Evolutionary conservation across 2,888 invertebrate species (phyloP).

Genomic region (Tipula confusa): DNA sequence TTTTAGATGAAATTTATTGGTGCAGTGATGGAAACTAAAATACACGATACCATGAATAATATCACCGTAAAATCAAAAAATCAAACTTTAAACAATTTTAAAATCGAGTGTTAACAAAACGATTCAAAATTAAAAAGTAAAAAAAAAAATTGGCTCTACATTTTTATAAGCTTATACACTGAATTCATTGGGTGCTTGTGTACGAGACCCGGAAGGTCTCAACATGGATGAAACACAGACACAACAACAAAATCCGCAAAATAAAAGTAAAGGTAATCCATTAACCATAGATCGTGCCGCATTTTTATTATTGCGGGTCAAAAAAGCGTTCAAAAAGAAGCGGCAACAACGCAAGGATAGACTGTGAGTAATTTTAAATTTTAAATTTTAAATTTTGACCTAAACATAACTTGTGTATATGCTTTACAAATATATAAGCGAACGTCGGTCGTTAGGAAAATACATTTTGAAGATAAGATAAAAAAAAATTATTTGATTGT

Average conservation of each 20-base stretch:
- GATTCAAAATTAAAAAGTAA: not conserved
- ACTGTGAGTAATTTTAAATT: constrained; percentile 60
- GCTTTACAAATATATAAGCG: not conserved
- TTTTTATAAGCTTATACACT: constrained; percentile 30
- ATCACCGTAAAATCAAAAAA: not conserved
- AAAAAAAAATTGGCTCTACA: not conserved
- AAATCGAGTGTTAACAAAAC: not conserved
- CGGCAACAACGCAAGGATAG: constrained; percentile 80
- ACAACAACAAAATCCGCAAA: constrained; percentile 35
- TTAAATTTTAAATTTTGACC: not conserved
- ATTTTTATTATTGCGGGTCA: constrained; percentile 79
- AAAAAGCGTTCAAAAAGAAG: constrained; percentile 86
- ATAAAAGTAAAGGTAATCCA: constrained; percentile 49
- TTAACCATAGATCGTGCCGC: constrained; percentile 86
- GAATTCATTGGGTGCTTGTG: constrained; percentile 38
- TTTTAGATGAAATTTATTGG: not conserved
- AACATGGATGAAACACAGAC: constrained; percentile 41
- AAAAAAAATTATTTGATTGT: not conserved
- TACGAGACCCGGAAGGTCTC: constrained; percentile 37
- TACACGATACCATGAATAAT: not conserved
- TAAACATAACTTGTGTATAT: not conserved
- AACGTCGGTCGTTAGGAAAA: too few species aligned
- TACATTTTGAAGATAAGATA: not conserved
- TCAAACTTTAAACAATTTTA: not conserved
- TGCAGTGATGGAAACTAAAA: not conserved